phyloP scores from a whole-genome alignment of 2,888 invertebrate genomes.

The Agriopis leucophaearia region DNA sequence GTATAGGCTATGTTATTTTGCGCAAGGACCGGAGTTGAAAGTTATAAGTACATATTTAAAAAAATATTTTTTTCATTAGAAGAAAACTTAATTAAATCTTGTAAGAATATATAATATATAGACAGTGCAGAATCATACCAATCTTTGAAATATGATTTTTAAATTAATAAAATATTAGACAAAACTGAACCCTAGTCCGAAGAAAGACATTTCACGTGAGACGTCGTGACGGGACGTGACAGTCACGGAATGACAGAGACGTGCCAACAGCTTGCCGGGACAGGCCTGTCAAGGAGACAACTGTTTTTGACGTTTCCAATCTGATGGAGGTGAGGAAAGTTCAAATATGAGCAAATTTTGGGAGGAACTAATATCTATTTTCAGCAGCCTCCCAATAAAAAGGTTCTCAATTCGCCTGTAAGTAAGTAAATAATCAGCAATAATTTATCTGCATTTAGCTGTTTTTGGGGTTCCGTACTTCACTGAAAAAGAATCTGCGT shows the following conservation, averaged over 20 bases:
- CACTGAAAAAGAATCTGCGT: too few relatives aligned
- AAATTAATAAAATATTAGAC: conserved; percentile 7
- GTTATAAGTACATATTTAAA: too few relatives aligned
- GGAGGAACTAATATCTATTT: neutral
- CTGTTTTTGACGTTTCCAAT: conserved; percentile 37
- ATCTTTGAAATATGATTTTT: conserved; percentile 16
- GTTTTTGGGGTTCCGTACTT: too few relatives aligned
- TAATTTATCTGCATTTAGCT: too few relatives aligned
- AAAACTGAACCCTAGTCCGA: conserved; percentile 12
- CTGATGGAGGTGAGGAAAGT: conserved; percentile 19
- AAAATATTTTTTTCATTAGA: too few relatives aligned
- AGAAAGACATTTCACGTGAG: conserved; percentile 26
- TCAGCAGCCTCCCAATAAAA: too few relatives aligned
- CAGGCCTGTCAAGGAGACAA: conserved; percentile 32
- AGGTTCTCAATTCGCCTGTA: too few relatives aligned
- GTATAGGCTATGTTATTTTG: too few relatives aligned
- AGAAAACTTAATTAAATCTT: too few relatives aligned
- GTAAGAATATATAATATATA: too few relatives aligned
- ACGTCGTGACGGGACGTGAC: conserved; percentile 20
- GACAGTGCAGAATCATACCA: neutral
- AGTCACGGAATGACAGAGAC: conserved; percentile 46
- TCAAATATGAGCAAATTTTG: neutral
- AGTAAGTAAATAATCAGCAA: too few relatives aligned
- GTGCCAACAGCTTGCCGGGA: conserved; percentile 48
- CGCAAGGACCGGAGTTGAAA: too few relatives aligned